Base-by-base conservation (phyloP, 2,888 invertebrate genomes). In the Drosophila neonasuta region DNA sequence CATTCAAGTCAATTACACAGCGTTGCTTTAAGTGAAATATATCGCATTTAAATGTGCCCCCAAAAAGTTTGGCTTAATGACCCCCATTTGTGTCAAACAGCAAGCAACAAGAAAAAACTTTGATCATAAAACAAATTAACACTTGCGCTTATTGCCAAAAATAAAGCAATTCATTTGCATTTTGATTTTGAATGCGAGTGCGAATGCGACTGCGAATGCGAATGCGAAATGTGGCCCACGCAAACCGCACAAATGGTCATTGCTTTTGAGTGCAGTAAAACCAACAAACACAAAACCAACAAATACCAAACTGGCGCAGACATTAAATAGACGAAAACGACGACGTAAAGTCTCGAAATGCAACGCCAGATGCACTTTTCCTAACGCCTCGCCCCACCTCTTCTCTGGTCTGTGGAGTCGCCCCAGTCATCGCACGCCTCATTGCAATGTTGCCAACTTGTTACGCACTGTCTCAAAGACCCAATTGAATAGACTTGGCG, bases 41-140 rank as follows among this genome's bases (percentile, higher is more conserved):
- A 41, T 49, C 56, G 39, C 39, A 41, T 41, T 41, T 45, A 46
- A 54, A 58, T 41, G 24, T 48, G 48, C 51, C 20, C 17, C 46
- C 54, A 44, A 8, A 34, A 59, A 56, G 52, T 61, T 68, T 68
- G 62, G 58, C 77, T 62, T 32, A 61, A 56, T 72, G 64, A 68
- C 65, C 73, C 62, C 73, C 74, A 77, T 63, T 77, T 69, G 20
- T 55, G 61, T 56, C 45, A 39, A 46, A 56, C 46, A 10, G 46
- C 55, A 74, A 68, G 34, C 55, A 24, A 13, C 24, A 24, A 24
- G 24, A 24, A 24, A 24, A 24, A 69, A 64, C 52, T 65, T 75
- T 51, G 66, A 61, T 39, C 80, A 83, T 83, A 76, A 76, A 74
- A 67, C 86, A 86, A 83, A 83, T 86, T 78, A 81, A 76, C 81